These are phyloP conservation scores for Acromyrmex heyeri DNA, from an alignment of 1,140 invertebrate genomes.

Conservation along the genomic window DNA sequence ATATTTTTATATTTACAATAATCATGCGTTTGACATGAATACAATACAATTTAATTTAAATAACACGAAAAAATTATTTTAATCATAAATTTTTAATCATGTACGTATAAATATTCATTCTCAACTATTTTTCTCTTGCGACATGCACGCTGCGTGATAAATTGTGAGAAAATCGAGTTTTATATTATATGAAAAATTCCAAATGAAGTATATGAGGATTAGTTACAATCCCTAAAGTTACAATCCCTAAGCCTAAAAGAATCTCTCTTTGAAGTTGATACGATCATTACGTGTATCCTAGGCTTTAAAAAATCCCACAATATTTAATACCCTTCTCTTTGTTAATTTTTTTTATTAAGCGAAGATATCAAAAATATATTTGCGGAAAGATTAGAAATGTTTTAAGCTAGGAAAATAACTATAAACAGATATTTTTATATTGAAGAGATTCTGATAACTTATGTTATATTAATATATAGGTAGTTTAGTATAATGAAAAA, in stretches of 20 bases:
- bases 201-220: constrained; percentile 14
- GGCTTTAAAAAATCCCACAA: constrained; percentile 1
- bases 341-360: background rate
- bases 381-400: background rate
- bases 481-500: background rate
- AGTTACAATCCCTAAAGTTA: background rate
- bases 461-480: background rate
- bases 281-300: background rate
- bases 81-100: no score
- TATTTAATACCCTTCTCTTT: background rate
- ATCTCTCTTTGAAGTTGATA: constrained; percentile 10
- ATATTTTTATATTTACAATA: background rate
- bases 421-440: background rate
- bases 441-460: background rate
- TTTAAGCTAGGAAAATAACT: background rate
- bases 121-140: background rate
- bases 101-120: background rate
- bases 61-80: background rate
- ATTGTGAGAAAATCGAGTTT: background rate
- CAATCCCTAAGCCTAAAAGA: constrained; percentile 7
- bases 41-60: background rate
- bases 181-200: background rate
- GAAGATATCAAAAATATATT: background rate
- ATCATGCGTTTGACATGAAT: background rate
- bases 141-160: background rate